phyloP scores from a whole-genome alignment of 2,888 invertebrate species.

The Xanthia icteritia region DNA sequence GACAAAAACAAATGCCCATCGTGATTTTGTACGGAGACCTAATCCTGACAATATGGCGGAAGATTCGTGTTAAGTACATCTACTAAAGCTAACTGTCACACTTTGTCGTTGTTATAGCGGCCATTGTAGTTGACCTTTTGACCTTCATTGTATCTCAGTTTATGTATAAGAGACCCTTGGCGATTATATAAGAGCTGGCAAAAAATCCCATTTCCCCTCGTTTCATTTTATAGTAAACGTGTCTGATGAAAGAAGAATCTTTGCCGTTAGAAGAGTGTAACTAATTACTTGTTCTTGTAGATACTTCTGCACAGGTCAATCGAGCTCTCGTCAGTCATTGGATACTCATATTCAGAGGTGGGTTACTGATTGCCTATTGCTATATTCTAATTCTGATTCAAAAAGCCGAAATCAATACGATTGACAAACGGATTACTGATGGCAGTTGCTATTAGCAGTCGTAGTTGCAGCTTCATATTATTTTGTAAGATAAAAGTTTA shows the following conservation, averaged over 20 bases:
- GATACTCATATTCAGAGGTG: not conserved
- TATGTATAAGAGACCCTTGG: not conserved
- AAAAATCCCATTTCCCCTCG: not conserved
- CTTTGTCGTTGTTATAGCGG: not conserved
- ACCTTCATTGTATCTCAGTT: slow-evolving; percentile 28
- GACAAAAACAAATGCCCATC: slow-evolving; percentile 19
- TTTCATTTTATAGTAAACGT: slow-evolving; percentile 9
- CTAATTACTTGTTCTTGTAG: not conserved
- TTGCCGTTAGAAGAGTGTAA: not conserved
- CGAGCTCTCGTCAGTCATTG: not conserved
- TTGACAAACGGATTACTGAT: not conserved
- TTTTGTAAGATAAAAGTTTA: too few relatives aligned
- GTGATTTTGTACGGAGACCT: not conserved
- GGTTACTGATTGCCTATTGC: not conserved
- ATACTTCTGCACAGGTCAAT: not conserved
- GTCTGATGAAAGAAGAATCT: not conserved
- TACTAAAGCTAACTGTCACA: slow-evolving; percentile 19
- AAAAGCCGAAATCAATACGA: not conserved
- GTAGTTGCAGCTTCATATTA: not conserved
- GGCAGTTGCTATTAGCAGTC: not conserved
- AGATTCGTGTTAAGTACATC: slow-evolving; percentile 28
- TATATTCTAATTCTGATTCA: not conserved
- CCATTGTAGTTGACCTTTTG: slow-evolving; percentile 3
- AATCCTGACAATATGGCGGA: not conserved
- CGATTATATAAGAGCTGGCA: not conserved